Percentiles rank a stretch among this genome's conserved stretches.
Conservation (phyloP, 2,797 vertebrate genomes). For the Hyperoplus immaculatus region DNA sequence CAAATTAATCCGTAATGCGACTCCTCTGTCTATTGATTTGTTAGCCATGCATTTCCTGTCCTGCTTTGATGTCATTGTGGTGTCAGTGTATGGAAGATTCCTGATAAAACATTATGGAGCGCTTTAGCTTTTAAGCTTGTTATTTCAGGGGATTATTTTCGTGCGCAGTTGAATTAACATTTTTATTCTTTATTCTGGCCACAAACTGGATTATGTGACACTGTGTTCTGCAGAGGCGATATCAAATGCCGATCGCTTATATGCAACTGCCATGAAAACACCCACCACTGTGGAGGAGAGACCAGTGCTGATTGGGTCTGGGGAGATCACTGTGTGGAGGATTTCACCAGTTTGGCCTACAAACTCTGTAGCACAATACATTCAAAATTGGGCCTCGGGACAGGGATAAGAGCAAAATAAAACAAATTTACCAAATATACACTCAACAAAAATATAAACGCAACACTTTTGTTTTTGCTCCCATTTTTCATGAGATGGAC, state of each 20-base stretch:
- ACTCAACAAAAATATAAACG: no score
- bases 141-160: slow-evolving; percentile 87
- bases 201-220: slow-evolving; percentile 86
- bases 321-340: slow-evolving; percentile 64
- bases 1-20: slow-evolving; percentile 83
- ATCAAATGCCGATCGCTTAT: slow-evolving; percentile 83
- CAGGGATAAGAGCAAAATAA: slow-evolving; percentile 53
- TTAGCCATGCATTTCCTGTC: slow-evolving; percentile 83
- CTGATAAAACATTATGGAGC: slow-evolving; percentile 88
- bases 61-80: slow-evolving; percentile 88
- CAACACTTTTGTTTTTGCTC: no score
- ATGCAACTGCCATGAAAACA: slow-evolving; percentile 71
- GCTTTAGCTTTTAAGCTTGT: slow-evolving; percentile 88
- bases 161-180: slow-evolving; percentile 84
- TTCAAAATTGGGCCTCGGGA: slow-evolving; percentile 47
- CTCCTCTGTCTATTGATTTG: slow-evolving; percentile 86
- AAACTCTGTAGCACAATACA: slow-evolving; percentile 53
- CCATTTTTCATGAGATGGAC: no score
- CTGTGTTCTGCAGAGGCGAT: slow-evolving; percentile 74
- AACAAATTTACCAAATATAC: slow-evolving; percentile 55
- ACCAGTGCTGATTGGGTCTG: slow-evolving; percentile 65
- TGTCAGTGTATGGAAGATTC: slow-evolving; percentile 86
- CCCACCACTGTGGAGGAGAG: slow-evolving; percentile 52
- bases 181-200: slow-evolving; percentile 84
- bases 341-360: slow-evolving; percentile 71